Percentiles rank a stretch among this genome's conserved stretches.
Conservation (phyloP, 2,888 invertebrate genomes). For the Mechanitis messenoides region DNA sequence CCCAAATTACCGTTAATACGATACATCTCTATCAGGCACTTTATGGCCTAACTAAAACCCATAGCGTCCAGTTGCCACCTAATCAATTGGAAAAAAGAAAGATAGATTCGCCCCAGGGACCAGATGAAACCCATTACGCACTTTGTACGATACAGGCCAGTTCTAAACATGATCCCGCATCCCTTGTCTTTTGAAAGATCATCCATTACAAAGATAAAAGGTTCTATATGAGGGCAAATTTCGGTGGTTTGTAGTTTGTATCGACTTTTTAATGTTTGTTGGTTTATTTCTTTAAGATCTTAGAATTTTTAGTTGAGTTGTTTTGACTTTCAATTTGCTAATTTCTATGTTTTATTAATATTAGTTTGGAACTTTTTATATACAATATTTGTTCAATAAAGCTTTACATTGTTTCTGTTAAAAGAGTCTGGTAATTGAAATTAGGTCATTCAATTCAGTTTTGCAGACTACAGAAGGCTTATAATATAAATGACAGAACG, state of each 20-base stretch:
- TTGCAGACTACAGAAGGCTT: slow-evolving; percentile 4
- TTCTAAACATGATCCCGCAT: slow-evolving; percentile 49
- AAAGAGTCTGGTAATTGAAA: background rate
- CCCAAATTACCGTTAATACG: slow-evolving; percentile 2
- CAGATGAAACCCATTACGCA: slow-evolving; percentile 54
- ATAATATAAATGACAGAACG: slow-evolving; percentile 23
- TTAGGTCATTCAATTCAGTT: background rate
- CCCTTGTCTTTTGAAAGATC: slow-evolving; percentile 54
- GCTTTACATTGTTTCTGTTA: background rate
- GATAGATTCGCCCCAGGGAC: slow-evolving; percentile 46
- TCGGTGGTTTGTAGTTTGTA: slow-evolving; percentile 5
- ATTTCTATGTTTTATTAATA: too few species aligned
- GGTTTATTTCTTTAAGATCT: background rate
- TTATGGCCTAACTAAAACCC: slow-evolving; percentile 10
- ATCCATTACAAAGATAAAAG: slow-evolving; percentile 57
- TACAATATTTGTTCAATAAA: background rate
- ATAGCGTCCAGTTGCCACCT: slow-evolving; percentile 28
- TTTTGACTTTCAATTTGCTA: background rate
- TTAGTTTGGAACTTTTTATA: background rate
- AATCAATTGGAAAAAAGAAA: slow-evolving; percentile 44
- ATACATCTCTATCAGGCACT: slow-evolving; percentile 5
- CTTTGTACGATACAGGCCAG: slow-evolving; percentile 43
- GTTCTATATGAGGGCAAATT: slow-evolving; percentile 31
- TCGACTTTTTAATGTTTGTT: background rate
- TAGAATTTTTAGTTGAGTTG: background rate